Conservation (phyloP, 2,888 invertebrate species). For the Harmothoe impar region DNA sequence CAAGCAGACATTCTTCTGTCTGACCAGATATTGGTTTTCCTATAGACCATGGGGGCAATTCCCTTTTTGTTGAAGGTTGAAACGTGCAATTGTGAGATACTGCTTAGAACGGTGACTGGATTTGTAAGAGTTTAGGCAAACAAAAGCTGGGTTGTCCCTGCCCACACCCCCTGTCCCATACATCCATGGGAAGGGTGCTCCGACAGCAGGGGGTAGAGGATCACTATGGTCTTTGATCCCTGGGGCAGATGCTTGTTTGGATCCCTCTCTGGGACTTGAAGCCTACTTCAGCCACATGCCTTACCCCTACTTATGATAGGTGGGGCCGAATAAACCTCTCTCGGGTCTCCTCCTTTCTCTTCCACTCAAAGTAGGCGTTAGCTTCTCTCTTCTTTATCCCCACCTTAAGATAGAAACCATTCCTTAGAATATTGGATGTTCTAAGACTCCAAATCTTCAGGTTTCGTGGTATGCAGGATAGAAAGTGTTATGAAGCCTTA, state of each 20-base stretch:
- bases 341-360: too few relatives aligned
- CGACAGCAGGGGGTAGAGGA: neutral
- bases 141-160: neutral
- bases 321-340: too few relatives aligned
- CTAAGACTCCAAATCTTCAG: too few relatives aligned
- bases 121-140: neutral
- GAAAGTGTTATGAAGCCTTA: too few relatives aligned
- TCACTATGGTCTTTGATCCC: conserved; percentile 6
- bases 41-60: neutral
- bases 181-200: too few relatives aligned
- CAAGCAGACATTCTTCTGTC: neutral
- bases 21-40: conserved; percentile 13
- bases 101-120: neutral
- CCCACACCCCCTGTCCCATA: neutral
- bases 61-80: neutral
- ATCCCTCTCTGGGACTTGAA: neutral
- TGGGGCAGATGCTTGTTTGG: neutral
- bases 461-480: too few relatives aligned
- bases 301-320: too few relatives aligned
- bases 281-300: too few relatives aligned
- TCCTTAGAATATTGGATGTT: too few relatives aligned
- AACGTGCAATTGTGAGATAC: neutral
- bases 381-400: too few relatives aligned
- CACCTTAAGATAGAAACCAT: too few relatives aligned
- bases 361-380: too few relatives aligned